These are phyloP conservation scores for Hyaena hyaena DNA, from an alignment of 2,113 vertebrate genomes.

Conservation along the genomic window DNA sequence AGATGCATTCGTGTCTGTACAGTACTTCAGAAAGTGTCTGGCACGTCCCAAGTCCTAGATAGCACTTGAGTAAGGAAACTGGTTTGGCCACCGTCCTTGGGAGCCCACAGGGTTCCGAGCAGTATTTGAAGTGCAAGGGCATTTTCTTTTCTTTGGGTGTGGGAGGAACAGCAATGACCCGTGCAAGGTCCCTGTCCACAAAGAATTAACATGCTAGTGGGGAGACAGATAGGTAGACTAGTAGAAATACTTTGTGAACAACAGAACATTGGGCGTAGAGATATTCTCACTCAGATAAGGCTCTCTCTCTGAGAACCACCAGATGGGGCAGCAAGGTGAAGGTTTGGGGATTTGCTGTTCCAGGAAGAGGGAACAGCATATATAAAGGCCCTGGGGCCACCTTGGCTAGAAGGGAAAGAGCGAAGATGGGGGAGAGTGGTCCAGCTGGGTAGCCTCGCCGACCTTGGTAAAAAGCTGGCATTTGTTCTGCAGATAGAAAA, in stretches of 20 bases:
- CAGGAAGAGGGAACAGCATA: neutral
- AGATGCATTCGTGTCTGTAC: conserved; percentile 10
- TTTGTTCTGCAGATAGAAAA: neutral
- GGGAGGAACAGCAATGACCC: neutral
- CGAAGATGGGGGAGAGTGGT: neutral
- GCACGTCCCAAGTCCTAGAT: neutral
- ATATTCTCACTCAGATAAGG: neutral
- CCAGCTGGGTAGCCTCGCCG: neutral
- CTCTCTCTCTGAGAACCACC: neutral
- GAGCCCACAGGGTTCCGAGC: neutral
- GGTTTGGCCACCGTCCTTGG: neutral
- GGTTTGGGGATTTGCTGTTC: neutral
- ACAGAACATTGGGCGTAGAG: neutral
- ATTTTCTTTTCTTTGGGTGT: neutral
- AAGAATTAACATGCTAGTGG: neutral
- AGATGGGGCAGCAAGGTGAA: neutral
- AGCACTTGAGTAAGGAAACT: neutral
- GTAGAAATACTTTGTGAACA: conserved; percentile 26
- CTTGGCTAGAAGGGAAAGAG: neutral
- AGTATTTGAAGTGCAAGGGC: neutral
- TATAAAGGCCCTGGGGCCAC: neutral
- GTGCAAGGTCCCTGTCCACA: neutral
- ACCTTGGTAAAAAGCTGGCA: neutral
- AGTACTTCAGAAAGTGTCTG: neutral
- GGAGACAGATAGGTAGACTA: neutral